These are phyloP conservation scores for Sipha maydis DNA, from an alignment of 2,888 invertebrate species.

Conservation along the genomic window DNA sequence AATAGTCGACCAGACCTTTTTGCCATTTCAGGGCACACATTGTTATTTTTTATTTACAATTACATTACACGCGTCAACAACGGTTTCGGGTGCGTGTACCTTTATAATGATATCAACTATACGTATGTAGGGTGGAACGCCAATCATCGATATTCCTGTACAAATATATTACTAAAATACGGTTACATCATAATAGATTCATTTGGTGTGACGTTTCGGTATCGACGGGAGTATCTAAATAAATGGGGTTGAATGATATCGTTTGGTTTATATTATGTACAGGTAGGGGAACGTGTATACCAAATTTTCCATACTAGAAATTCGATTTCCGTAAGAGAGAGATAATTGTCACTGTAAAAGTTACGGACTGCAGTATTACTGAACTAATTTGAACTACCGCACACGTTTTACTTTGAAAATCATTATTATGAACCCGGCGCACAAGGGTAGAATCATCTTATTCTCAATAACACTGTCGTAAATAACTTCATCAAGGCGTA, in stretches of 20 bases:
- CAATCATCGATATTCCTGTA: background rate
- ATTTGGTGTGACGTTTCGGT: too few species aligned
- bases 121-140: background rate
- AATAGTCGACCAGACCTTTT: slow-evolving; percentile 28
- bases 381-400: background rate
- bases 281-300: too few species aligned
- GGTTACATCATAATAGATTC: too few species aligned
- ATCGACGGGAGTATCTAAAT: slow-evolving; percentile 7
- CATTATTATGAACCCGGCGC: background rate
- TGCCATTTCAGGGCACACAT: slow-evolving; percentile 26
- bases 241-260: slow-evolving; percentile 33
- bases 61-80: background rate
- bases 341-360: background rate
- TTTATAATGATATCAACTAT: background rate
- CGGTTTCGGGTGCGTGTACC: background rate
- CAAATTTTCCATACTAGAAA: background rate
- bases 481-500: background rate
- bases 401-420: background rate
- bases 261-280: background rate
- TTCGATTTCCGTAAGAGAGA: background rate
- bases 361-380: background rate
- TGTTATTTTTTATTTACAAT: background rate
- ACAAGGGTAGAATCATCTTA: background rate
- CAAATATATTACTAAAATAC: slow-evolving; percentile 13
- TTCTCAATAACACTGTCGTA: background rate